Percentiles rank a stretch among this genome's conserved stretches.
phyloP scores from a whole-genome alignment of 2,113 vertebrate species.

The Cyanoderma ruficeps region DNA sequence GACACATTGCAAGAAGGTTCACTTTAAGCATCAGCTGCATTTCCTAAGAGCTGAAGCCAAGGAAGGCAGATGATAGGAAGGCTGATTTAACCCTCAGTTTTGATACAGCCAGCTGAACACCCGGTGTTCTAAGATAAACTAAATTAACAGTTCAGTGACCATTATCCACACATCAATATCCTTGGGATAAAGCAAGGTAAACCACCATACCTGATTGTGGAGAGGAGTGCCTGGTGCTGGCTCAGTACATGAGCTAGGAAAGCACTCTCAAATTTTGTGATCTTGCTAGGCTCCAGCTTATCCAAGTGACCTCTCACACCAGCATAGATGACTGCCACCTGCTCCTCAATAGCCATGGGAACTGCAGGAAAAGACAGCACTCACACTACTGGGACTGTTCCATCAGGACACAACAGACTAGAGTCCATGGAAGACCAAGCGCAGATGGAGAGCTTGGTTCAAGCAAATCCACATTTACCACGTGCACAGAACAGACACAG shows the following conservation, averaged over 20 bases:
- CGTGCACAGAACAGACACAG: rapidly evolving
- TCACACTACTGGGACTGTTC: background rate
- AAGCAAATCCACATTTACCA: too few relatives aligned
- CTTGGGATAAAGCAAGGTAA: background rate
- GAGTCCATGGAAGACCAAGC: background rate
- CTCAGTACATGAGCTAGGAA: conserved; percentile 91
- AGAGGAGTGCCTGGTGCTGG: conserved; percentile 89
- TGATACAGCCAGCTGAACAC: background rate
- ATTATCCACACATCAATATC: background rate
- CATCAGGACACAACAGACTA: background rate
- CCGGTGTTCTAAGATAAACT: background rate
- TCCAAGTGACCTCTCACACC: conserved; percentile 95
- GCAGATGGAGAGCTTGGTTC: rapidly evolving
- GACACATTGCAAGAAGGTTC: rapidly evolving
- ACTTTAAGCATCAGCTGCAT: background rate
- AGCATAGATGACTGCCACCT: conserved; percentile 96
- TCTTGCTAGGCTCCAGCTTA: conserved; percentile 98
- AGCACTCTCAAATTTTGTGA: conserved; percentile 93
- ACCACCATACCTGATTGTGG: conserved; percentile 81
- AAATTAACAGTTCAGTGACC: background rate
- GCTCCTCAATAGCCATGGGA: conserved; percentile 99
- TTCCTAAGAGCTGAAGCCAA: background rate
- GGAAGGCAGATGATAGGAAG: rapidly evolving
- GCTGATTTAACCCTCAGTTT: background rate
- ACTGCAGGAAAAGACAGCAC: conserved; percentile 59